Evolutionary conservation across 2,113 vertebrate genomes (phyloP).

Genomic region (Onychostruthus taczanowskii): DNA sequence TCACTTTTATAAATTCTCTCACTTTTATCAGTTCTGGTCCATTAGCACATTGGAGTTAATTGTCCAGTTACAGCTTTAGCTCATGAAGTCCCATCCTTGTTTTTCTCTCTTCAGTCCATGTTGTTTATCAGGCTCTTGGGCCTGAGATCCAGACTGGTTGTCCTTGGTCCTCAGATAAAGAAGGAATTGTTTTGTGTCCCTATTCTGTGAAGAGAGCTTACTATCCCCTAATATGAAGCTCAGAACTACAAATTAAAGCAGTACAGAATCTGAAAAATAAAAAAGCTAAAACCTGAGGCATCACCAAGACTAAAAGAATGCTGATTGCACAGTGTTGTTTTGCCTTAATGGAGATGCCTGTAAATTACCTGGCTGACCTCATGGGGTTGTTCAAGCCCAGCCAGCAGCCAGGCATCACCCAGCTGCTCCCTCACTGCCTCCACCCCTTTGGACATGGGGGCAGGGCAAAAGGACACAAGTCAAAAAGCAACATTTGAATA

Average conservation of each 20-base stretch:
- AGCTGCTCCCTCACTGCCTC: background rate
- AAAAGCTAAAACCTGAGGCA: background rate
- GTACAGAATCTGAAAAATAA: background rate
- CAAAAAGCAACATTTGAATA: background rate
- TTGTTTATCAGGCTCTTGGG: background rate
- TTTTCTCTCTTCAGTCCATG: background rate
- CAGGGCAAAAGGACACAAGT: background rate
- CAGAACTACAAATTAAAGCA: background rate
- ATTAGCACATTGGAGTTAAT: background rate
- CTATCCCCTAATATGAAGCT: background rate
- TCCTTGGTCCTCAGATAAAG: background rate
- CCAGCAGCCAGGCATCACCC: background rate
- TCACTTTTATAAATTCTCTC: background rate
- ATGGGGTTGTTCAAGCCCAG: background rate
- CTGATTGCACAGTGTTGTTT: background rate
- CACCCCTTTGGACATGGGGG: rapidly evolving
- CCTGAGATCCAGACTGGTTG: background rate
- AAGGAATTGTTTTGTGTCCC: background rate
- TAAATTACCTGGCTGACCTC: background rate
- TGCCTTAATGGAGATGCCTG: background rate
- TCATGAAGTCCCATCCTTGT: background rate
- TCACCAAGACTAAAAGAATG: background rate
- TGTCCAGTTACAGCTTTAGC: background rate
- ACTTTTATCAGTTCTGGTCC: background rate
- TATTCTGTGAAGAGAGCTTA: background rate